Percentiles rank a stretch among this genome's conserved stretches.
phyloP scores from a whole-genome alignment of 92 coral and sea anemone genomes.

The Siderastrea radians region DNA sequence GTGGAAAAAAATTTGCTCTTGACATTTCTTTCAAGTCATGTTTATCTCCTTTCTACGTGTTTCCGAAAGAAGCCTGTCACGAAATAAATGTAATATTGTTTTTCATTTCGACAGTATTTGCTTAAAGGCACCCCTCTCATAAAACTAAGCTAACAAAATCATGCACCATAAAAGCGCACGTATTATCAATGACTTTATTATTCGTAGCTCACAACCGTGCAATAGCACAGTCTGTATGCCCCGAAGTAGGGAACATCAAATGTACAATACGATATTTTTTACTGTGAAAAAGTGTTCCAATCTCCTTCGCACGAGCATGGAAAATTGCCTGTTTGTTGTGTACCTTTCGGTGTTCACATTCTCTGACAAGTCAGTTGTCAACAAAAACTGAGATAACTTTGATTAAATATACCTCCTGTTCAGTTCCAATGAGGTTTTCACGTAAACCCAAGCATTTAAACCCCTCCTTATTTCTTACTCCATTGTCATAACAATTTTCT shows the following conservation, averaged over 20 bases:
- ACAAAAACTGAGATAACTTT: too few relatives aligned
- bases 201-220: background rate
- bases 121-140: constrained; percentile 14
- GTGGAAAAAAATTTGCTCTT: background rate
- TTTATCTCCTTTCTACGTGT: background rate
- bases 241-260: background rate
- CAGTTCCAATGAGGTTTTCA: too few relatives aligned
- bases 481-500: too few relatives aligned
- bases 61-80: background rate
- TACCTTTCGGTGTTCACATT: too few relatives aligned
- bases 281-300: too few relatives aligned
- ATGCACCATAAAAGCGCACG: background rate
- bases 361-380: too few relatives aligned
- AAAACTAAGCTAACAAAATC: constrained; percentile 2
- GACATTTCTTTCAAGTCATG: background rate
- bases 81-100: background rate
- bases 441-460: too few relatives aligned
- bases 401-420: too few relatives aligned
- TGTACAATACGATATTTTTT: too few relatives aligned
- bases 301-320: too few relatives aligned
- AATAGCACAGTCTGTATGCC: background rate
- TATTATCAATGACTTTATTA: background rate
- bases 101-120: constrained; percentile 12
- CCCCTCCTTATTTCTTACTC: too few relatives aligned
- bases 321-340: too few relatives aligned